Evolutionary conservation across 2,797 vertebrate genomes (phyloP).

Genomic region (Petrocephalus sullivani): DNA sequence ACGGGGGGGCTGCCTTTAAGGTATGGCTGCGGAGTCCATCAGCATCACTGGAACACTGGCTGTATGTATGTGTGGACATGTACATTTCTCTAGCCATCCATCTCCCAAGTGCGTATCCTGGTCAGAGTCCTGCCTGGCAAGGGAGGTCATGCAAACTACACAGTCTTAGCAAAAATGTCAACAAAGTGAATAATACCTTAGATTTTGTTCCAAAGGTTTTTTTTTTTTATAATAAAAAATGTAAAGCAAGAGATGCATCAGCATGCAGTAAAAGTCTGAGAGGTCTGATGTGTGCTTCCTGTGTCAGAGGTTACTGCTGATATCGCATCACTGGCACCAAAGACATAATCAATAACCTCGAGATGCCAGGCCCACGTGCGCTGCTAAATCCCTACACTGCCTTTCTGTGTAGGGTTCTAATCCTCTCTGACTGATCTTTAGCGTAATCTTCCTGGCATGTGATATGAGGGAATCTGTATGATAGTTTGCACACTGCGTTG

Average conservation of each 20-base stretch:
- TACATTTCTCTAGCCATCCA: not conserved
- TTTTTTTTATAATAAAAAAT: not conserved
- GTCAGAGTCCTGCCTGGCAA: not conserved
- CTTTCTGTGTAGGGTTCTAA: not conserved
- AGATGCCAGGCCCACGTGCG: not conserved
- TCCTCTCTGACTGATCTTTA: not conserved
- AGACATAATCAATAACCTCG: not conserved
- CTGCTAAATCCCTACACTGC: not conserved
- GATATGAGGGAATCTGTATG: not conserved
- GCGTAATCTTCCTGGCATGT: not conserved
- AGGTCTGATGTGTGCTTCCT: not conserved
- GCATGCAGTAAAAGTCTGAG: not conserved
- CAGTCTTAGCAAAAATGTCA: not conserved
- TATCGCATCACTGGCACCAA: not conserved
- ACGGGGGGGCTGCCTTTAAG: slow-evolving; percentile 95
- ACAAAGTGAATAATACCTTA: not conserved
- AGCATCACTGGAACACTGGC: not conserved
- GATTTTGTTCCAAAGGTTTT: not conserved
- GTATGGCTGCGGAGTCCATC: slow-evolving; percentile 49
- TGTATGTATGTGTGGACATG: not conserved
- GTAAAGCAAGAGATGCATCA: not conserved
- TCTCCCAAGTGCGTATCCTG: not conserved
- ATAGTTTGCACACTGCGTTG: not conserved
- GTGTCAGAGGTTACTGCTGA: not conserved
- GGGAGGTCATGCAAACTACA: not conserved